Evolutionary conservation across 2,113 vertebrate genomes (phyloP).

Genomic region (Grammomys dolichurus): DNA sequence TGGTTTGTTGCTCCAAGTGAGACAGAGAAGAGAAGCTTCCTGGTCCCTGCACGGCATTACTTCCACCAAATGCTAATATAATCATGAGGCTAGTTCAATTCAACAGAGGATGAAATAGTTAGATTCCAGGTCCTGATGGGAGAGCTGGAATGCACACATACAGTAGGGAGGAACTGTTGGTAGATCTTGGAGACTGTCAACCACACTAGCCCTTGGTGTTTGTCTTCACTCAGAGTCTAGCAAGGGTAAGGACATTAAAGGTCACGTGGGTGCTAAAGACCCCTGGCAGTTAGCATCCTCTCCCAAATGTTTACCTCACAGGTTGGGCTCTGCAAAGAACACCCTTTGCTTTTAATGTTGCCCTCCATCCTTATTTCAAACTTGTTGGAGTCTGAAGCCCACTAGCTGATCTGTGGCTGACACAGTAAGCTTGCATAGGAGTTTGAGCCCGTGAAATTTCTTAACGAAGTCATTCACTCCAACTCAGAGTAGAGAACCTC

Average conservation of each 20-base stretch:
- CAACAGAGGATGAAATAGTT: neutral
- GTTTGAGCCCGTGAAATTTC: neutral
- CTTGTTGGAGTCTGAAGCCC: neutral
- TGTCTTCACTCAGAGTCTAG: neutral
- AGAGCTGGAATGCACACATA: neutral
- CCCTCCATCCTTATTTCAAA: neutral
- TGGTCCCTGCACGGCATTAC: neutral
- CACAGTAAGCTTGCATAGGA: neutral
- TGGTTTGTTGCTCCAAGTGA: neutral
- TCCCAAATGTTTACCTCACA: neutral
- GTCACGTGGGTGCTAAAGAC: neutral
- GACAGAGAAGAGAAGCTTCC: neutral
- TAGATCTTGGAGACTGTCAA: neutral
- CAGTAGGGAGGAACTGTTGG: neutral
- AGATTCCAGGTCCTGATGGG: neutral
- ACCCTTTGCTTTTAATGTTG: neutral
- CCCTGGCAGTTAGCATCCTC: neutral
- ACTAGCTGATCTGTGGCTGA: neutral
- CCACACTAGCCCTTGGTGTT: rapidly evolving
- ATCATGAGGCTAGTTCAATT: neutral
- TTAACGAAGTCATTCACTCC: neutral
- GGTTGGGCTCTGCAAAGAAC: neutral
- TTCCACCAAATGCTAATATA: neutral
- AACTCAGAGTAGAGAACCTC: neutral
- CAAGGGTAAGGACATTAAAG: neutral